phyloP scores from a whole-genome alignment of 2,113 vertebrate species.

The Clarias batrachus region DNA sequence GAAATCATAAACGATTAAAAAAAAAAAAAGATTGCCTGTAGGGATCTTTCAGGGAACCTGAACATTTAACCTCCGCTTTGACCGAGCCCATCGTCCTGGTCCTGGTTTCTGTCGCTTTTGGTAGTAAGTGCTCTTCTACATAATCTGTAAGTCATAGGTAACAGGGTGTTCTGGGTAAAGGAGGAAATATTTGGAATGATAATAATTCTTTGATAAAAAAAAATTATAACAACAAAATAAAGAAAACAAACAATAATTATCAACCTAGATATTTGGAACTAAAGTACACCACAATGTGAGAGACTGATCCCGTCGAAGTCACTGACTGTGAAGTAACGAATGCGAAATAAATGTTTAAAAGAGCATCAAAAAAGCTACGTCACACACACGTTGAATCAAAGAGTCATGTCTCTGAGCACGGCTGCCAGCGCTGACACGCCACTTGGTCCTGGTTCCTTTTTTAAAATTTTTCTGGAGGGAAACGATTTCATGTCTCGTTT shows the following conservation, averaged over 20 bases:
- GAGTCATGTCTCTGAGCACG: constrained; percentile 45
- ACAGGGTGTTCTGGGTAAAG: constrained; percentile 16
- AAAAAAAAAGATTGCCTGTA: constrained; percentile 32
- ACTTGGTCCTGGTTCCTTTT: constrained; percentile 56
- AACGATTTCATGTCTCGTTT: constrained; percentile 34
- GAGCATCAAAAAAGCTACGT: constrained; percentile 73
- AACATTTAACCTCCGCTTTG: constrained; percentile 14
- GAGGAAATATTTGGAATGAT: constrained; percentile 69
- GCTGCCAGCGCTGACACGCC: constrained; percentile 35
- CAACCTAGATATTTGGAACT: constrained; percentile 62
- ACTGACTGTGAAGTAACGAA: constrained; percentile 65
- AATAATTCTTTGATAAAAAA: constrained; percentile 61
- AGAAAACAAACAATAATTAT: constrained; percentile 32
- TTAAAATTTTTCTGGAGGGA: not conserved
- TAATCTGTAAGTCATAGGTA: not conserved
- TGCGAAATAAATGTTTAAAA: constrained; percentile 58
- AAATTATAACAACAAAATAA: constrained; percentile 53
- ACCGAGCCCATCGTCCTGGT: constrained; percentile 20
- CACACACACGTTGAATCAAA: constrained; percentile 64
- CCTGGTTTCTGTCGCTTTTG: constrained; percentile 12
- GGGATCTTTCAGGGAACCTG: constrained; percentile 46
- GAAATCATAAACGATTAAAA: constrained; percentile 59
- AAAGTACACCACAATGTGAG: constrained; percentile 65
- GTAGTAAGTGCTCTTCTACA: constrained; percentile 46
- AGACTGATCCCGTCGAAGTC: constrained; percentile 65